A percentile compares a stretch with the other conserved stretches of the same genome.
phyloP scores from a whole-genome alignment of 2,113 vertebrate species.

The Camelus dromedarius region DNA sequence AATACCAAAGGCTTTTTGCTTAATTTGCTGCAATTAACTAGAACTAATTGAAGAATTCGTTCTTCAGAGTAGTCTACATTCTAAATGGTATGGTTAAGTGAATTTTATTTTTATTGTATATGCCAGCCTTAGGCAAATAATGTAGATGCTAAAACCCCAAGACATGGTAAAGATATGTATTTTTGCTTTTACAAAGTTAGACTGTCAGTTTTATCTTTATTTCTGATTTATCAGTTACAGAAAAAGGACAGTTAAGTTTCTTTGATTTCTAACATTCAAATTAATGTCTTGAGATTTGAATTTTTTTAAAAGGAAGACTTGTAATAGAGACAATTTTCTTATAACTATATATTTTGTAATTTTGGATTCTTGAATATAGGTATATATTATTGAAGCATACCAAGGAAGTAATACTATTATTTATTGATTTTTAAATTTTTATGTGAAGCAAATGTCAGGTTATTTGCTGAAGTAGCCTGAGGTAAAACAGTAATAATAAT shows the following conservation, averaged over 20 bases:
- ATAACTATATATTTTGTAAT: neutral
- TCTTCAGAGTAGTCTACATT: slow-evolving; percentile 13
- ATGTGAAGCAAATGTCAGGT: neutral
- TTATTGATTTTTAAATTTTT: slow-evolving; percentile 13
- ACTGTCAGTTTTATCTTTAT: neutral
- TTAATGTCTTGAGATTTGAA: neutral
- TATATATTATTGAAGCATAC: neutral
- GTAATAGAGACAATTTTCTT: neutral
- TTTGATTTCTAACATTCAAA: slow-evolving; percentile 23
- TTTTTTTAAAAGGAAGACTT: neutral
- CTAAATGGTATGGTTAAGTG: neutral
- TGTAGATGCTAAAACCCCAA: neutral
- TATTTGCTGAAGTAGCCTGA: neutral
- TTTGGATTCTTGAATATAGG: neutral
- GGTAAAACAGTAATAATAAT: neutral
- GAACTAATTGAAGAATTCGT: slow-evolving; percentile 11
- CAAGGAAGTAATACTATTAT: neutral
- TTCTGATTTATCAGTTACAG: neutral
- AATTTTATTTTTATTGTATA: slow-evolving; percentile 50
- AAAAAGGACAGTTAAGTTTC: neutral
- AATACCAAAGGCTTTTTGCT: neutral
- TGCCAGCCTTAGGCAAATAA: neutral
- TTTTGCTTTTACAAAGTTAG: slow-evolving; percentile 2
- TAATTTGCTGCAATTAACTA: neutral
- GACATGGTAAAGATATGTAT: neutral